Evolutionary conservation across 2,113 vertebrate species (phyloP).

Genomic region (Lonchura striata): DNA sequence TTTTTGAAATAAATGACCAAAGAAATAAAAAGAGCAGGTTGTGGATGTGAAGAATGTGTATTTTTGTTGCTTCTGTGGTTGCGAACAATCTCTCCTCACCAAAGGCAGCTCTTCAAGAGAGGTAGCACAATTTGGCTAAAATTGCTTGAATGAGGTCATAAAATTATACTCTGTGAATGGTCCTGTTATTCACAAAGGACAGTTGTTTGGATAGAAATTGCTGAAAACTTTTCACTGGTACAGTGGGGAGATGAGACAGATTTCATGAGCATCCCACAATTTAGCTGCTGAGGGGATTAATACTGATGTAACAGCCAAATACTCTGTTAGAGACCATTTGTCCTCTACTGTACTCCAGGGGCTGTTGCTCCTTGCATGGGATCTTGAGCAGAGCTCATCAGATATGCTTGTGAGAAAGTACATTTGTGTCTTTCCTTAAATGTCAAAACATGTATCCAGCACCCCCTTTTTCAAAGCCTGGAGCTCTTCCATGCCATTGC

Average conservation of each 20-base stretch:
- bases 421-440: not conserved
- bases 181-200: not conserved
- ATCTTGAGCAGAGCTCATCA: slow-evolving; percentile 14
- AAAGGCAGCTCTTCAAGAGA: not conserved
- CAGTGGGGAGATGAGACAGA: slow-evolving; percentile 31
- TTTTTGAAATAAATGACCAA: not conserved
- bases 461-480: not conserved
- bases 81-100: not conserved
- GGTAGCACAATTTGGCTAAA: not conserved
- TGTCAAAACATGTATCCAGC: not conserved
- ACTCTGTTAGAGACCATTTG: slow-evolving; percentile 20
- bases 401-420: not conserved
- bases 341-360: not conserved
- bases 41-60: not conserved
- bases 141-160: not conserved
- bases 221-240: slow-evolving; percentile 28
- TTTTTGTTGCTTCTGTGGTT: not conserved
- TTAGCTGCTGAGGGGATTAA: slow-evolving; percentile 13
- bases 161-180: not conserved
- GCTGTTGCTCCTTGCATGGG: not conserved
- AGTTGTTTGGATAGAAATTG: slow-evolving; percentile 37
- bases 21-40: not conserved
- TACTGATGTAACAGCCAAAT: slow-evolving; percentile 24
- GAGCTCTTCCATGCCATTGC: not conserved
- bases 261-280: slow-evolving; percentile 10